These are phyloP conservation scores for Spatulosminthurus flaviceps DNA, from an alignment of 2,888 invertebrate species.

Conservation along the genomic window DNA sequence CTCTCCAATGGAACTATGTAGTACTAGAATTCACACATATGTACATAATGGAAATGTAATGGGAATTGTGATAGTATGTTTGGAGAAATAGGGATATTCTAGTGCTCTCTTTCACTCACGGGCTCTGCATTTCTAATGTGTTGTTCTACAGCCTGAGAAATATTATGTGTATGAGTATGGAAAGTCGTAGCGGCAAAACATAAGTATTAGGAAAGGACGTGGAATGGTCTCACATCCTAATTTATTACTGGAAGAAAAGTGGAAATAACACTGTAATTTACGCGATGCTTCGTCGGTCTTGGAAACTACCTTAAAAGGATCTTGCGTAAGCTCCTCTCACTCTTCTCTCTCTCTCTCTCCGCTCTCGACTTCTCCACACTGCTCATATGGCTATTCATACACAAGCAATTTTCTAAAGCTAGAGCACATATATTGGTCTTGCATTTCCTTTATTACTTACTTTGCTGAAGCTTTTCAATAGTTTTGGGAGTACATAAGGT, in stretches of 20 bases:
- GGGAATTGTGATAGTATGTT: neutral
- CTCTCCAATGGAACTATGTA: no score
- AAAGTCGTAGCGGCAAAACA: slow-evolving; percentile 39
- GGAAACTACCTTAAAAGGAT: slow-evolving; percentile 46
- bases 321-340: slow-evolving; percentile 9
- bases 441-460: slow-evolving; percentile 28
- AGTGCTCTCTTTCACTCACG: slow-evolving; percentile 21
- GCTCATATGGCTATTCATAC: no score
- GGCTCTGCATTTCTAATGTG: slow-evolving; percentile 16
- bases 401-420: no score
- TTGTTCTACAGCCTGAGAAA: slow-evolving; percentile 44
- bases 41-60: no score
- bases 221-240: slow-evolving; percentile 58
- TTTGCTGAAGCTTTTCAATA: no score
- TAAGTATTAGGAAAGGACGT: slow-evolving; percentile 53
- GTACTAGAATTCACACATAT: slow-evolving; percentile 28
- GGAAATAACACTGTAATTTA: slow-evolving; percentile 53
- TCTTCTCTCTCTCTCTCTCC: neutral
- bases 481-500: no score
- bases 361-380: neutral
- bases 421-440: neutral
- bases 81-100: neutral
- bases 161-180: slow-evolving; percentile 40
- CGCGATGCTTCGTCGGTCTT: slow-evolving; percentile 48
- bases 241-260: slow-evolving; percentile 54